Evolutionary conservation across 2,113 vertebrate genomes (phyloP).

Genomic region (Caranx ignobilis): DNA sequence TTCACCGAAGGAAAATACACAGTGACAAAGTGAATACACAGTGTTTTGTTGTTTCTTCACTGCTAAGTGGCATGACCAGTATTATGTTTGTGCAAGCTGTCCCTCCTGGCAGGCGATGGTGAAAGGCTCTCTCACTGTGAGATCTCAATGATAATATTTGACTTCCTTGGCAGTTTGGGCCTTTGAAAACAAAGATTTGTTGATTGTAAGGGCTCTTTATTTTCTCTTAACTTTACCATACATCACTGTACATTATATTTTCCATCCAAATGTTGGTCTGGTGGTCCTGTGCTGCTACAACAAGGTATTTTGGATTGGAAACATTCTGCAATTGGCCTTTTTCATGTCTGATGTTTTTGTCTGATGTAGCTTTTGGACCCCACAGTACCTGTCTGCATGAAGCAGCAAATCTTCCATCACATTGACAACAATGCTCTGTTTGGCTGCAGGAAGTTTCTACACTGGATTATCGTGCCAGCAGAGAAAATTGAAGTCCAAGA

Average conservation of each 20-base stretch:
- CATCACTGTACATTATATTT: background rate
- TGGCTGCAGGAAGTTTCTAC: no score
- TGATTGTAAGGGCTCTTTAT: constrained; percentile 24
- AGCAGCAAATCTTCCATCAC: background rate
- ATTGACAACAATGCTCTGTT: background rate
- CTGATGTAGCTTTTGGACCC: background rate
- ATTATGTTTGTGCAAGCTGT: constrained; percentile 32
- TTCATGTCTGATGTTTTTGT: background rate
- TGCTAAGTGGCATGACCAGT: constrained; percentile 2
- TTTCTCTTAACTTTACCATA: background rate
- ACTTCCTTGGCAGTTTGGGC: background rate
- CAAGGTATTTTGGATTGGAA: background rate
- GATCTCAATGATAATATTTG: constrained; percentile 42
- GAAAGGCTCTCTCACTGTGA: background rate
- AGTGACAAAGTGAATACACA: constrained; percentile 47
- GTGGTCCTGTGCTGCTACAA: background rate
- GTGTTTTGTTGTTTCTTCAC: constrained; percentile 21
- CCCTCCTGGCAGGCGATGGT: background rate
- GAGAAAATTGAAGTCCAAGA: background rate
- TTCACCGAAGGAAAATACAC: constrained; percentile 52
- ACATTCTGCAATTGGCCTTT: background rate
- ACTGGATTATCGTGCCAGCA: background rate
- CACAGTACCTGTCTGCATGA: background rate
- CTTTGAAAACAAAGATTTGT: constrained; percentile 11
- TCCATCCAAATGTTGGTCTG: background rate